phyloP scores from a whole-genome alignment of 2,888 invertebrate genomes.

The Synergus umbraculus region DNA sequence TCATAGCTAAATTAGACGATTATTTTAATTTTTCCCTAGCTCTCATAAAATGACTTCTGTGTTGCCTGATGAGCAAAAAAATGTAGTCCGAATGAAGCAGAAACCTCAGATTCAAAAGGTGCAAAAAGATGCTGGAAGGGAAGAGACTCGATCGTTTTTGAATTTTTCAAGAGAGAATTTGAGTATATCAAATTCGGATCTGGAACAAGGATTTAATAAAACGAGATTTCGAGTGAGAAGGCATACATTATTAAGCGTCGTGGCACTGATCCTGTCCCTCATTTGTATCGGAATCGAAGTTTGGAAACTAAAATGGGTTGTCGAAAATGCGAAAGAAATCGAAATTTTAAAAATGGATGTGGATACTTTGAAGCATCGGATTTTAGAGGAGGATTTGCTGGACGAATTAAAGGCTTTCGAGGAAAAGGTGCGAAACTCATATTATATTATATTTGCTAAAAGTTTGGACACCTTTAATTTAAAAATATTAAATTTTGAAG shows the following conservation, averaged over 20 bases:
- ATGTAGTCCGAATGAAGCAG: conserved; percentile 46
- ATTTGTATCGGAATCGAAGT: conserved; percentile 67
- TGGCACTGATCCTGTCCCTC: conserved; percentile 63
- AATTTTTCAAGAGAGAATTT: conserved; percentile 72
- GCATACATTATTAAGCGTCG: conserved; percentile 62
- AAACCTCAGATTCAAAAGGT: conserved; percentile 44
- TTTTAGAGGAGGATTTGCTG: conserved; percentile 69
- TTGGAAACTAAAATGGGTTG: conserved; percentile 66
- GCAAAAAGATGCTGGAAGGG: conserved; percentile 59
- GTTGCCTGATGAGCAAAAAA: conserved; percentile 44
- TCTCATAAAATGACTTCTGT: conserved; percentile 47
- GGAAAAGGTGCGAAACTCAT: conserved; percentile 64
- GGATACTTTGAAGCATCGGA: conserved; percentile 68
- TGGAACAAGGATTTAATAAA: conserved; percentile 70
- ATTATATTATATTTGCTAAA: background rate
- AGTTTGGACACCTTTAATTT: background rate
- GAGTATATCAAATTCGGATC: conserved; percentile 69
- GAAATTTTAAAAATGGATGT: conserved; percentile 68
- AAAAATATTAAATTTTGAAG: background rate
- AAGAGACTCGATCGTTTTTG: conserved; percentile 70
- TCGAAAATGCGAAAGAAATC: conserved; percentile 66
- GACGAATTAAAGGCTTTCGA: conserved; percentile 72
- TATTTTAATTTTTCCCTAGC: conserved; percentile 20
- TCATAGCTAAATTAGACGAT: conserved; percentile 6
- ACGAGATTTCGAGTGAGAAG: conserved; percentile 50